A percentile compares a stretch with the other conserved stretches of the same genome.
Conservation (phyloP, 2,113 vertebrate genomes). For the Laticauda laticaudata region DNA sequence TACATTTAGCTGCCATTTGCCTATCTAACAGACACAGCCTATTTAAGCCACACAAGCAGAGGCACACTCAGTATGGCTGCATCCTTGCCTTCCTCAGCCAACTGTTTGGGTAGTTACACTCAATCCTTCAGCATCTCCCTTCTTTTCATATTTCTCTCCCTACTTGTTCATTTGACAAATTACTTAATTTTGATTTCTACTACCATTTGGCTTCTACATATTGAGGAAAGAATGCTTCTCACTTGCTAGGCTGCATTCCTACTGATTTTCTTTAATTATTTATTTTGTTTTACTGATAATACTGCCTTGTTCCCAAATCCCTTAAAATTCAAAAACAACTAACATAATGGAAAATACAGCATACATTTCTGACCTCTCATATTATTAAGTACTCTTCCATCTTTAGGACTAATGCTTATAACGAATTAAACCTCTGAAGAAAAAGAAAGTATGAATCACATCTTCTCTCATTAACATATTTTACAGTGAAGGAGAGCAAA, state of each 20-base stretch:
- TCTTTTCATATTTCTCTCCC: neutral
- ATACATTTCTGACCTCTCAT: neutral
- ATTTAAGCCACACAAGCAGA: neutral
- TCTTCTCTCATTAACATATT: neutral
- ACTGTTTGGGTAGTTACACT: neutral
- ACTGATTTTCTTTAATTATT: neutral
- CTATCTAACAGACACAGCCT: neutral
- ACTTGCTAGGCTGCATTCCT: neutral
- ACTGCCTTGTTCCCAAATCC: neutral
- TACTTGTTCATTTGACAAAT: neutral
- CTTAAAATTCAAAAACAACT: neutral
- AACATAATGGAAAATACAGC: neutral
- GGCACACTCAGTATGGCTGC: neutral
- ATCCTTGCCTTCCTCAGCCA: neutral
- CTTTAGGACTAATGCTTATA: neutral
- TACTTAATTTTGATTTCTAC: neutral
- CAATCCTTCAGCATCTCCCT: neutral
- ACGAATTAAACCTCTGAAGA: neutral
- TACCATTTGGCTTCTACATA: neutral
- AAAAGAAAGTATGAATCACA: neutral
- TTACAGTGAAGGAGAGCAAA: neutral
- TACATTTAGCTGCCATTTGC: neutral
- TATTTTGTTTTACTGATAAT: neutral
- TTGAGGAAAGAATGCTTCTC: neutral
- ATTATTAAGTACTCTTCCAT: neutral